phyloP scores from a whole-genome alignment of 2,797 vertebrate genomes.

The Propithecus perrieri region DNA sequence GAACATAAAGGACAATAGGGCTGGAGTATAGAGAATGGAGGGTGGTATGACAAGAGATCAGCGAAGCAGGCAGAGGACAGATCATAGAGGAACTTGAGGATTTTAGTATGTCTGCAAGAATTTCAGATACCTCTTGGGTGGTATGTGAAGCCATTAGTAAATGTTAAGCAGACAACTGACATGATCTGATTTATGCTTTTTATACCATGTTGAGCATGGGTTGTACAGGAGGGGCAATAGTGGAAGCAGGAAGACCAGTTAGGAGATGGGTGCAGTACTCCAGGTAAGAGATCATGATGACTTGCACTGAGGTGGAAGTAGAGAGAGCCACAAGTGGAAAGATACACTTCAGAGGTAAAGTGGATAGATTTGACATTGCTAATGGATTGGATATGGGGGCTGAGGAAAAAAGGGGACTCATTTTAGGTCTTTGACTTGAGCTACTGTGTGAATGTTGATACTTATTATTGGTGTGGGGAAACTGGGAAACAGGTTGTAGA shows the following conservation, averaged over 20 bases:
- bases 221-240: not conserved
- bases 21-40: not conserved
- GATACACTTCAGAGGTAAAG: not conserved
- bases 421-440: not conserved
- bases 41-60: not conserved
- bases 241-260: not conserved
- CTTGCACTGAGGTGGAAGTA: not conserved
- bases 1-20: not conserved
- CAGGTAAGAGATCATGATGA: not conserved
- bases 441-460: not conserved
- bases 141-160: not conserved
- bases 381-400: not conserved
- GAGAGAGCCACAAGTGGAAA: not conserved
- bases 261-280: not conserved
- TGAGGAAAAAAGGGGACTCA: not conserved
- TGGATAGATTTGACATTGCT: not conserved
- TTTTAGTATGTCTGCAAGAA: not conserved
- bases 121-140: not conserved
- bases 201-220: not conserved
- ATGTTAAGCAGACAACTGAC: not conserved
- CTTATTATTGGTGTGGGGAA: not conserved
- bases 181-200: not conserved
- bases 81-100: not conserved
- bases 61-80: not conserved
- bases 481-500: not conserved